Evolutionary conservation across 2,113 vertebrate species (phyloP).

Genomic region (Sebastes fasciatus): DNA sequence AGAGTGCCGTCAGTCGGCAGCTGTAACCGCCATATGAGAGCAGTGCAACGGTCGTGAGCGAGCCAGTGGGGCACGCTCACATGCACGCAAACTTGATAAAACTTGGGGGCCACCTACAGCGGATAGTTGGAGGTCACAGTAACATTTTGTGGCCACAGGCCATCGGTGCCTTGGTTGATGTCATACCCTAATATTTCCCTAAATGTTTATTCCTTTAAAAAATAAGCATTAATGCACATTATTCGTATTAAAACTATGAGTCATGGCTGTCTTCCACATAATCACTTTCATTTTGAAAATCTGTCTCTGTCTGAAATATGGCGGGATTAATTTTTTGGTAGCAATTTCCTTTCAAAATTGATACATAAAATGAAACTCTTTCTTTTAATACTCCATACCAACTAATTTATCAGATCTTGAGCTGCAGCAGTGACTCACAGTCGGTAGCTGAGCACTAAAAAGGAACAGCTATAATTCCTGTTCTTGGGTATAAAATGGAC

Average conservation of each 20-base stretch:
- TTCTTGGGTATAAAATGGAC: constrained; percentile 53
- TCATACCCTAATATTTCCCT: not conserved
- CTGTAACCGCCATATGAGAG: too few relatives aligned
- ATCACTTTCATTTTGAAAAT: not conserved
- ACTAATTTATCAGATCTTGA: constrained; percentile 28
- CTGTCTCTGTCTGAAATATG: not conserved
- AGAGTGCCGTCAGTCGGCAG: too few relatives aligned
- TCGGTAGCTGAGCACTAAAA: constrained; percentile 9
- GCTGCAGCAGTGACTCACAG: constrained; percentile 17
- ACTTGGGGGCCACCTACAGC: too few relatives aligned
- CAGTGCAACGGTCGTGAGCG: too few relatives aligned
- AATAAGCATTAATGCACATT: not conserved
- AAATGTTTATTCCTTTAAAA: not conserved
- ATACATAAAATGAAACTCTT: not conserved
- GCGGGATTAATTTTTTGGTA: not conserved
- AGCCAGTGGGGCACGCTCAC: too few relatives aligned
- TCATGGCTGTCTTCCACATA: not conserved
- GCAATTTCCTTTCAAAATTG: not conserved
- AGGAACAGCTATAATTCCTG: constrained; percentile 40
- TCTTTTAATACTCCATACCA: not conserved
- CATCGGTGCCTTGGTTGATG: too few relatives aligned
- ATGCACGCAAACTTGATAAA: too few relatives aligned
- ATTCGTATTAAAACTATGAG: not conserved
- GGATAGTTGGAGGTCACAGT: too few relatives aligned
- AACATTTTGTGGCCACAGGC: too few relatives aligned